Conservation (phyloP, 2,113 vertebrate species). For the Pollimyrus isidori region DNA sequence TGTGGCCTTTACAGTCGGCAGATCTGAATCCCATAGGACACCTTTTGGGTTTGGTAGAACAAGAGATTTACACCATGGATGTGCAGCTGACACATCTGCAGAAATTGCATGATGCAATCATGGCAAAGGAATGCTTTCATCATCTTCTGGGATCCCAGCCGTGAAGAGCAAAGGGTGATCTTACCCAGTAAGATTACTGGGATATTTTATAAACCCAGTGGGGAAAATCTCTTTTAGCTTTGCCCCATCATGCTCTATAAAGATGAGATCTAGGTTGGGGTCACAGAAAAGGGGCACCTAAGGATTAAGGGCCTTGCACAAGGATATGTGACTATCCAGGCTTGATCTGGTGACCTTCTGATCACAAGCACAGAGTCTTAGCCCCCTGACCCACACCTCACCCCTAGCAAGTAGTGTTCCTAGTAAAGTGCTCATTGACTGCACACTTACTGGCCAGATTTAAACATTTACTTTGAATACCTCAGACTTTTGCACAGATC, state of each 20-base stretch:
- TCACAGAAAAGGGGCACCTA: neutral
- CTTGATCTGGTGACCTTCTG: neutral
- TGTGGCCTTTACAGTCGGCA: neutral
- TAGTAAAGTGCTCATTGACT: neutral
- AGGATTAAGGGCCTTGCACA: neutral
- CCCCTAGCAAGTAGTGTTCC: neutral
- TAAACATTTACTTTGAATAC: neutral
- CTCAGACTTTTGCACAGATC: neutral
- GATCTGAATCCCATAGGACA: neutral
- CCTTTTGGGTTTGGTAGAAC: neutral
- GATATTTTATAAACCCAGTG: neutral
- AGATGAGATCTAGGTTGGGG: neutral
- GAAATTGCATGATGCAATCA: neutral
- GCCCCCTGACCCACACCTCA: neutral
- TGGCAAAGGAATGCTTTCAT: neutral
- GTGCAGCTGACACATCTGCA: neutral
- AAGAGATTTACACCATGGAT: neutral
- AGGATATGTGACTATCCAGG: neutral
- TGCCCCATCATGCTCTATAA: neutral
- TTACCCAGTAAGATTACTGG: neutral
- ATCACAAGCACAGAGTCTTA: neutral
- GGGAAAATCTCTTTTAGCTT: neutral
- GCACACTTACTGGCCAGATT: neutral
- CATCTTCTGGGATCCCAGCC: neutral
- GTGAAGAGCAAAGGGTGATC: neutral